Percentiles rank a stretch among this genome's conserved stretches.
These are phyloP conservation scores for Clarias laeviceps DNA, from an alignment of 2,797 vertebrate genomes.

Conservation along the genomic window DNA sequence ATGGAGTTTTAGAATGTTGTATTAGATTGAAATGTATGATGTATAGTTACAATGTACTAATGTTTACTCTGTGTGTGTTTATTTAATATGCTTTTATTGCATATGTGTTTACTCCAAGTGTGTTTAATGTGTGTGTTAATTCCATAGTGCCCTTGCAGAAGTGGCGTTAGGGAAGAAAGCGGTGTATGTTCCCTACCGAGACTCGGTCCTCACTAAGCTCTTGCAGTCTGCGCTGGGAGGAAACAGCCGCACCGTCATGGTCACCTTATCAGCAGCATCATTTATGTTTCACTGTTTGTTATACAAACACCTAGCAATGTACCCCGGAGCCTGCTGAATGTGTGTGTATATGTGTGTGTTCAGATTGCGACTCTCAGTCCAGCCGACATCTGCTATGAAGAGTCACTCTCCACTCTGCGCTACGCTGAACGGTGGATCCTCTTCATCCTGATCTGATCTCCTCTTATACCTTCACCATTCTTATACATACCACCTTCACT, in stretches of 20 bases:
- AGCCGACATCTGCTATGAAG: conserved; percentile 87
- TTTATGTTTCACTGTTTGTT: background rate
- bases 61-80: background rate
- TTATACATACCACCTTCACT: background rate
- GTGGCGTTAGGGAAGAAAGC: conserved; percentile 79
- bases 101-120: background rate
- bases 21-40: background rate
- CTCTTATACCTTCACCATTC: background rate
- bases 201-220: conserved; percentile 86
- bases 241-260: conserved; percentile 90
- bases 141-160: conserved; percentile 80
- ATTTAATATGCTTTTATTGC: background rate
- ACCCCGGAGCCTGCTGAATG: background rate
- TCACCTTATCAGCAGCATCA: conserved; percentile 50
- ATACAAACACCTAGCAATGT: background rate
- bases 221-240: conserved; percentile 88
- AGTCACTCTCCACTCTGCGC: conserved; percentile 84
- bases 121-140: background rate
- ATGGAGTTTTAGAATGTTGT: too few species aligned
- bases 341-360: background rate
- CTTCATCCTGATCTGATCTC: background rate
- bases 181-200: conserved; percentile 85
- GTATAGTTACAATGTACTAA: background rate
- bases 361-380: conserved; percentile 87
- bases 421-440: conserved; percentile 83